These are phyloP conservation scores for Schizopygopsis pylzovi DNA, from an alignment of 2,797 vertebrate genomes.

Conservation along the genomic window DNA sequence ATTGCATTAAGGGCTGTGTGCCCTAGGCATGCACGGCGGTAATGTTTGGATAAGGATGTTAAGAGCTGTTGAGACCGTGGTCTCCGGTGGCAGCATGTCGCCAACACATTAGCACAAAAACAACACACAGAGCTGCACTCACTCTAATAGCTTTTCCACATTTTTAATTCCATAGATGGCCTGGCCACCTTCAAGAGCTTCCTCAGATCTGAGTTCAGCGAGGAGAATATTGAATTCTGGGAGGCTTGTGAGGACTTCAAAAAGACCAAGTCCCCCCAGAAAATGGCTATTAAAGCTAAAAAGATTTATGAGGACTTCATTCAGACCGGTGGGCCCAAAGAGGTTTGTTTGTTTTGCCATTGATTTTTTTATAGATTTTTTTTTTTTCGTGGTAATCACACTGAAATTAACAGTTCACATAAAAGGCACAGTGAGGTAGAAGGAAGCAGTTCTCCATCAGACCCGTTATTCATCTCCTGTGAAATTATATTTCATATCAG, in stretches of 20 bases:
- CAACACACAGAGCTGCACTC: conserved; percentile 15
- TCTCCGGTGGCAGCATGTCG: background rate
- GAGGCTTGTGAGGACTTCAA: conserved; percentile 93
- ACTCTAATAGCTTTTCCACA: conserved; percentile 21
- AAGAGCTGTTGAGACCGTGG: conserved; percentile 6
- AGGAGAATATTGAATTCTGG: conserved; percentile 98
- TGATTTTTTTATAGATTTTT: background rate
- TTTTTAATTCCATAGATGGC: conserved; percentile 79
- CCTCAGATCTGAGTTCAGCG: conserved; percentile 96
- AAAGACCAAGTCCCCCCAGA: conserved; percentile 84
- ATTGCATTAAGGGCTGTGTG: conserved; percentile 8
- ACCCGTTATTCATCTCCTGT: conserved; percentile 5
- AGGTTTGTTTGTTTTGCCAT: conserved; percentile 79
- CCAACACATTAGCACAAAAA: conserved; percentile 31
- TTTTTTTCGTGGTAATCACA: conserved; percentile 13
- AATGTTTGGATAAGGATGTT: conserved; percentile 45
- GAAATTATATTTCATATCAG: conserved; percentile 36
- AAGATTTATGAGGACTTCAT: conserved; percentile 97
- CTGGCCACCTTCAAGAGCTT: conserved; percentile 88
- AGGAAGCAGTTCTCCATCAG: background rate
- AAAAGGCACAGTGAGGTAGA: background rate
- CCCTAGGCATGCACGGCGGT: background rate
- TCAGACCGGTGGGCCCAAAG: conserved; percentile 90
- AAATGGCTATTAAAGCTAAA: conserved; percentile 88
- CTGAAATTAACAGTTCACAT: background rate